Percentiles rank a stretch among this genome's conserved stretches.
These are phyloP conservation scores for Nebria ingens DNA, from an alignment of 1,140 invertebrate species.

Conservation along the genomic window DNA sequence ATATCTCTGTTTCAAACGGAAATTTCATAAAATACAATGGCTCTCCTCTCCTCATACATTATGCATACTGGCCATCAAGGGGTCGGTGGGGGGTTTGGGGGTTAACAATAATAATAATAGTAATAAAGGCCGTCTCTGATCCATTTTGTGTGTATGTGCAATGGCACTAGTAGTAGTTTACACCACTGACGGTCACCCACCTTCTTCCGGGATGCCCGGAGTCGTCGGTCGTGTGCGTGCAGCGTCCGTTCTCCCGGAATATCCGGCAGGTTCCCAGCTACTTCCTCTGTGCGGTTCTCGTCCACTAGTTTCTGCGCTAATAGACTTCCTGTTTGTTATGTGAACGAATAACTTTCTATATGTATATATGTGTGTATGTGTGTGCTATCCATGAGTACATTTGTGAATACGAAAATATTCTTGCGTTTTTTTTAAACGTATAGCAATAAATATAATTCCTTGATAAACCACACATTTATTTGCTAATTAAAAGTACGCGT, in stretches of 20 bases:
- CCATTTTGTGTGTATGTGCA: no score
- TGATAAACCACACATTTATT: no score
- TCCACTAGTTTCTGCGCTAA: constrained; percentile 1
- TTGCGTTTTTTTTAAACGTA: no score
- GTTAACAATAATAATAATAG: not conserved
- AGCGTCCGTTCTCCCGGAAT: not conserved
- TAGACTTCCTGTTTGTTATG: constrained; percentile 1
- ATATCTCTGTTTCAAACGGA: not conserved
- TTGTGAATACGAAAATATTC: no score
- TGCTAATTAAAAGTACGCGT: no score
- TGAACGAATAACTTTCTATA: no score
- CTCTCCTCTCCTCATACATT: not conserved
- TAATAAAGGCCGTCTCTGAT: not conserved
- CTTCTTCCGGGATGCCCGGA: no score
- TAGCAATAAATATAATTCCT: no score
- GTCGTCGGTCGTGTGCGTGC: constrained; percentile 1
- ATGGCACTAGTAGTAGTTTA: no score
- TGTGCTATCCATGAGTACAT: no score
- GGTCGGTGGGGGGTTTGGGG: no score
- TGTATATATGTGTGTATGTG: not conserved
- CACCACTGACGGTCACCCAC: no score
- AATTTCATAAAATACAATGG: constrained; percentile 3
- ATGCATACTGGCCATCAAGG: not conserved
- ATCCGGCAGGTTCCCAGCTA: not conserved
- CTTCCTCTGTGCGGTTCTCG: constrained; percentile 1